Percentiles rank a stretch among this genome's conserved stretches.
phyloP scores from a whole-genome alignment of 2,797 vertebrate genomes.

The Pantherophis vulpinus region DNA sequence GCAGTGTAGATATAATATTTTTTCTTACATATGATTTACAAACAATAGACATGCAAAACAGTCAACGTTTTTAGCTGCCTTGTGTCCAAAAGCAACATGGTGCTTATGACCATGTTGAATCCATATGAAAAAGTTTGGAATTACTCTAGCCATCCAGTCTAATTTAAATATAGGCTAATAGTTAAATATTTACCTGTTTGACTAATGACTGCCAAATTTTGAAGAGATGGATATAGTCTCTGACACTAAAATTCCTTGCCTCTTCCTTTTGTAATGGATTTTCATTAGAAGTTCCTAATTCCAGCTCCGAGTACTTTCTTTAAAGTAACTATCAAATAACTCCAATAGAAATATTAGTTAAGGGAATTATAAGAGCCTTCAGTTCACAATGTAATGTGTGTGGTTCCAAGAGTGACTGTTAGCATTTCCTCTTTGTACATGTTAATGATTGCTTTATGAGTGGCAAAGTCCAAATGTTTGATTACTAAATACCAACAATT shows the following conservation, averaged over 20 bases:
- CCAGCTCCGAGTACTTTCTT: slow-evolving; percentile 5
- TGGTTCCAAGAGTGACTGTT: background rate
- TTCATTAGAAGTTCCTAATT: background rate
- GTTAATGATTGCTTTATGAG: background rate
- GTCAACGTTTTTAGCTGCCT: background rate
- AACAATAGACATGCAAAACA: background rate
- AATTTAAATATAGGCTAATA: background rate
- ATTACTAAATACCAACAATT: background rate
- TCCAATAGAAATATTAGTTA: background rate
- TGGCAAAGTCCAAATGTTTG: background rate
- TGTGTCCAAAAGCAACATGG: background rate
- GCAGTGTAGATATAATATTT: background rate
- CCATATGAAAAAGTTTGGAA: background rate
- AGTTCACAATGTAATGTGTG: background rate
- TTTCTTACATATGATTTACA: background rate
- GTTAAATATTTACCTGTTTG: background rate
- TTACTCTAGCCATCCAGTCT: background rate
- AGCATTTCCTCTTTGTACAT: background rate
- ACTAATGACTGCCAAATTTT: background rate
- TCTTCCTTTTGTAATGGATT: background rate
- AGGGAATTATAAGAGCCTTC: background rate
- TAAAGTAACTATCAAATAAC: background rate
- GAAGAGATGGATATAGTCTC: background rate
- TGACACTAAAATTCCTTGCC: too few species aligned
- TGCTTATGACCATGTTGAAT: background rate